These are phyloP conservation scores for Gastrophysa polygoni DNA, from an alignment of 2,888 invertebrate genomes.

Conservation along the genomic window DNA sequence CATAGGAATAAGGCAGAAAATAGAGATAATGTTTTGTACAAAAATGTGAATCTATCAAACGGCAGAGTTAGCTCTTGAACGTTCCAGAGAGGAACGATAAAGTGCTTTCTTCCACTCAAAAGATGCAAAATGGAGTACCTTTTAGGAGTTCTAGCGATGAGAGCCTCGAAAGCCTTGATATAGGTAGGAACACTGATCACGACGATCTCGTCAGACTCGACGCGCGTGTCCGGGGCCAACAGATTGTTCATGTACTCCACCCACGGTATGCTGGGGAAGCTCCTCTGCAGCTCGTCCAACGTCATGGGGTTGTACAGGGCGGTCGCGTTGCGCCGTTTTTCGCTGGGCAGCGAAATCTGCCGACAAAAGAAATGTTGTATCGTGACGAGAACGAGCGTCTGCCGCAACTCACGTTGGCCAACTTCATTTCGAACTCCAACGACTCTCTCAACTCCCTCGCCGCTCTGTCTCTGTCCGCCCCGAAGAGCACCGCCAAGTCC, in stretches of 20 bases:
- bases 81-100: no score
- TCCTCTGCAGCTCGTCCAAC: constrained; percentile 73
- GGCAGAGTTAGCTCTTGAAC: no score
- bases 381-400: no score
- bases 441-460: constrained; percentile 76
- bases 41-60: no score
- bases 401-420: constrained; percentile 95
- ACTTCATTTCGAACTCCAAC: constrained; percentile 83
- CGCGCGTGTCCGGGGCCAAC: constrained; percentile 67
- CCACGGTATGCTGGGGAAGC: constrained; percentile 82
- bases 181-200: constrained; percentile 87
- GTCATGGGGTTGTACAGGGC: constrained; percentile 92
- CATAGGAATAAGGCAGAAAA: no score
- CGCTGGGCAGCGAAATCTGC: constrained; percentile 84
- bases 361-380: constrained; percentile 1
- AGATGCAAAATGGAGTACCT: no score
- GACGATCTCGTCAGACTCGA: constrained; percentile 74
- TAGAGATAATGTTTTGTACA: no score
- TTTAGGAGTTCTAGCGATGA: constrained; percentile 63
- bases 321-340: constrained; percentile 88
- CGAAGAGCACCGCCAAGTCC: constrained; percentile 83
- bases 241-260: constrained; percentile 82
- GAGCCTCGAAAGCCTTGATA: constrained; percentile 71
- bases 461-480: constrained; percentile 75
- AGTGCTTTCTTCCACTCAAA: no score